These are phyloP conservation scores for Emberiza fucata DNA, from an alignment of 2,113 vertebrate genomes.

Conservation along the genomic window DNA sequence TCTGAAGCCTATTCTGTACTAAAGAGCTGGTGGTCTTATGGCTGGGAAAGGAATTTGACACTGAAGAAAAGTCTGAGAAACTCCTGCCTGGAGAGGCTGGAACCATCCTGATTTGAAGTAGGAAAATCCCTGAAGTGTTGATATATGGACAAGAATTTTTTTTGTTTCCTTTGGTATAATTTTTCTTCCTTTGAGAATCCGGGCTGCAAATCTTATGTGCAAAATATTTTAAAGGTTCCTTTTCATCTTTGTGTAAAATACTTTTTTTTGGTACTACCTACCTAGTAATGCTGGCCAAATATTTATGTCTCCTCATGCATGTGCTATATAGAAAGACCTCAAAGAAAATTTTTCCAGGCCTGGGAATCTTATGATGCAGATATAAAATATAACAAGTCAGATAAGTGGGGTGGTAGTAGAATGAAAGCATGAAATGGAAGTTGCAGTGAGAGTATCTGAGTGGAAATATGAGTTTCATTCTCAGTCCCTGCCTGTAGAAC, in stretches of 20 bases:
- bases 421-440: background rate
- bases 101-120: background rate
- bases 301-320: background rate
- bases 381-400: background rate
- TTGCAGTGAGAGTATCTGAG: background rate
- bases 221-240: background rate
- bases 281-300: background rate
- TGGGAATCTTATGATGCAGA: background rate
- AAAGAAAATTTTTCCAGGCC: background rate
- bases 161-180: background rate
- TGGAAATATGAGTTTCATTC: background rate
- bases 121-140: background rate
- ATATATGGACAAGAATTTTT: background rate
- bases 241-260: background rate
- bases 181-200: background rate
- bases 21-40: background rate
- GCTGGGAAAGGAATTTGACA: background rate
- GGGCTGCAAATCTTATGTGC: background rate
- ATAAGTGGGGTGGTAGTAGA: background rate
- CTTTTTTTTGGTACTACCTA: background rate
- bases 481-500: background rate
- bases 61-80: background rate
- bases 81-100: background rate
- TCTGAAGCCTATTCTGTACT: background rate
- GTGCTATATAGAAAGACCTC: background rate